Percentiles rank a stretch among this genome's conserved stretches.
Conservation (phyloP, 2,113 vertebrate species). For the Sturnus vulgaris region DNA sequence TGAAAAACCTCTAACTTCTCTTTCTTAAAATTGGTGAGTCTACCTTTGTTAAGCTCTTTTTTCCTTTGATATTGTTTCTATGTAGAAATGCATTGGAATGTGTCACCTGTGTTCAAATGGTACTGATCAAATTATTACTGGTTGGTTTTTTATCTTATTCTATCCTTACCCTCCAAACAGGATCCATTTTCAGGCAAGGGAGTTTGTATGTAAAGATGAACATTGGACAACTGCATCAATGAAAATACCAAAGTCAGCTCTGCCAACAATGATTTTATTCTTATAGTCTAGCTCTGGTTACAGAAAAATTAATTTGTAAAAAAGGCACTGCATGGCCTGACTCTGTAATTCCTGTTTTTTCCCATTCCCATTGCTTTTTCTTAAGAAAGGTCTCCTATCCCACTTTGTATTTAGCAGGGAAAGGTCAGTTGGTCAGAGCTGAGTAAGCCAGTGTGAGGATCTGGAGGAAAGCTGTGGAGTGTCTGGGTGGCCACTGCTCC, state of each 20-base stretch:
- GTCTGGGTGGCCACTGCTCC: background rate
- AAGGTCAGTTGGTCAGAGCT: background rate
- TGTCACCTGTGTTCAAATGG: background rate
- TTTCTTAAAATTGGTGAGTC: background rate
- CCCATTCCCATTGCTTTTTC: background rate
- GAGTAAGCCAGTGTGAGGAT: fast-evolving
- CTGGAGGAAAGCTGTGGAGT: background rate
- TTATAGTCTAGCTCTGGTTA: background rate
- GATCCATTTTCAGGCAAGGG: background rate
- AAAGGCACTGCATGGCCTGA: background rate
- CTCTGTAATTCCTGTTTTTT: background rate
- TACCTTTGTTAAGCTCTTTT: background rate
- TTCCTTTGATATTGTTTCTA: background rate
- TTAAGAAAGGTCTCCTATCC: background rate
- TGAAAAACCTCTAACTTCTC: background rate
- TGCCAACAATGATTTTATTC: background rate
- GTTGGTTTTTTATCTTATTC: background rate
- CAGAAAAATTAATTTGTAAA: background rate
- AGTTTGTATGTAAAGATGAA: background rate
- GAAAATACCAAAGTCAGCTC: background rate
- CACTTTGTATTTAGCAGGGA: background rate
- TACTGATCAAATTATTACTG: background rate
- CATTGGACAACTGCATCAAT: background rate
- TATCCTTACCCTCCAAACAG: background rate
- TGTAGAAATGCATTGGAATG: background rate